Percentiles rank a stretch among this genome's conserved stretches.
Evolutionary conservation across 2,797 vertebrate genomes (phyloP).

Genomic region (Xiphorhynchus erythropygius): DNA sequence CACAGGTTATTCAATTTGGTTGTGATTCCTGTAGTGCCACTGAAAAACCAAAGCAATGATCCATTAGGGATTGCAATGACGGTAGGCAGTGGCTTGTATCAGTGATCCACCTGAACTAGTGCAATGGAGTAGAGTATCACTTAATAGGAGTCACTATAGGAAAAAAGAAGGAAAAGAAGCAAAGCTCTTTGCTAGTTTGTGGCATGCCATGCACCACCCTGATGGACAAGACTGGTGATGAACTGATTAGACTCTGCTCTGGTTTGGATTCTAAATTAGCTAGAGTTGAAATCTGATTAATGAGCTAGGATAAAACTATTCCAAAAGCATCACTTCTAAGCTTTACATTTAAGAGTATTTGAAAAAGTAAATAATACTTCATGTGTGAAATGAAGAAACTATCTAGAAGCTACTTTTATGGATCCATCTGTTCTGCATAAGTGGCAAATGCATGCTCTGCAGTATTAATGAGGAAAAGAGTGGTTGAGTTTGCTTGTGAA

Average conservation of each 20-base stretch:
- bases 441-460: background rate
- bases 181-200: background rate
- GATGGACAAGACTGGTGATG: background rate
- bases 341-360: background rate
- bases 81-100: background rate
- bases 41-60: background rate
- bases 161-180: background rate
- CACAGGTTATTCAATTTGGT: background rate
- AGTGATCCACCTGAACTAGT: background rate
- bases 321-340: background rate
- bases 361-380: constrained; percentile 1
- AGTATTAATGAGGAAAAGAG: background rate
- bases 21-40: background rate
- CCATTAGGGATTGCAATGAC: background rate
- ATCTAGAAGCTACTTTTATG: background rate
- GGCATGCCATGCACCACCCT: background rate
- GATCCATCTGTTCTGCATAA: background rate
- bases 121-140: background rate
- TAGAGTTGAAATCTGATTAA: background rate
- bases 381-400: background rate
- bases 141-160: background rate
- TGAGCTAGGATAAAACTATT: background rate
- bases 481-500: background rate
- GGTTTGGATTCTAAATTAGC: background rate
- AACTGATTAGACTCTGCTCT: background rate